Base-by-base conservation (phyloP, 1,140 invertebrate genomes). In the Amphibalanus amphitrite region DNA sequence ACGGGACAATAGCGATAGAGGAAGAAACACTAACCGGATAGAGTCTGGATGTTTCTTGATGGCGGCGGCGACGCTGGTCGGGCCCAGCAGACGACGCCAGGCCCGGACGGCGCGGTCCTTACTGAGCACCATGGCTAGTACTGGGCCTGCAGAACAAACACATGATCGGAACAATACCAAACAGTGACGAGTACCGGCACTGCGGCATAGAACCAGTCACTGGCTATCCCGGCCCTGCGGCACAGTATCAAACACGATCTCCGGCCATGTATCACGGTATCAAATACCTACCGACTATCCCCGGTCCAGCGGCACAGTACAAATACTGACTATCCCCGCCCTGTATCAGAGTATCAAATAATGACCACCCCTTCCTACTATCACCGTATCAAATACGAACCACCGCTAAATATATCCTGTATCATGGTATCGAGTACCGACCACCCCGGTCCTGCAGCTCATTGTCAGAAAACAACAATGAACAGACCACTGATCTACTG, bases 31-130 rank as follows among this genome's bases (percentile, higher is more conserved):
- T 17, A 17, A 59, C 47, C 88, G 82, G 30, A 92, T 82, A 76
- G 86, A 89, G 71, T 87, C 85, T 8, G 89, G 89, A 80, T 84
- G 85, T 79, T 89, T 85, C 69, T 87, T 82, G 76, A 85, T 83
- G 10, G 89, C 88, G 78, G 87, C 85, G 75, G 79, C 76, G 73
- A 82, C 80, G 77, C 84, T 82, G 10, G 83, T 83, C 28, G 88
- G 88, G 23, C 90, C 89, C 75, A 91, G 86, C 0, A 91, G 74
- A 25, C 81, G 80, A 72, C 83, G 83, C 89, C 89, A 91, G 73
- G 87, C 85, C n/a, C 83, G 78, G 23, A 93, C 84, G 0, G 86
- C 89, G 75, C 86, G 82, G 20, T 80, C 76, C 65, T 84, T 38
- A 20, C 86, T 84, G 3, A 93, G 77, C 30, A 88, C 86, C 20